Evolutionary conservation across 2,797 vertebrate species (phyloP), one percentile per base, ranked within the genome.

Genomic region (Otolemur crassicaudatus): DNA sequence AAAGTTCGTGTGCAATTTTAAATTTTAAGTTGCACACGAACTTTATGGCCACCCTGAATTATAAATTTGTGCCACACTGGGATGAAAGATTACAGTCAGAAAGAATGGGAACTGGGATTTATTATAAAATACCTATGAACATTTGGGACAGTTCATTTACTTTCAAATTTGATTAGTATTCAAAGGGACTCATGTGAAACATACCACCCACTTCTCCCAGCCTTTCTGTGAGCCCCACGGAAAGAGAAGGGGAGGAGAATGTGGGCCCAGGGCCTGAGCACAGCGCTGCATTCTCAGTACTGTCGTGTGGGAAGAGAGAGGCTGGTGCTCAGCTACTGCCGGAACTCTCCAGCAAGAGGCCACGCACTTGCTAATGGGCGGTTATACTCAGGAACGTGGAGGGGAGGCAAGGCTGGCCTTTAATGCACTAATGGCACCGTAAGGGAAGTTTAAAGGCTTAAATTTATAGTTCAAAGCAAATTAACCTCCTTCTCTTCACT

Each of bases 391-490:
- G 93, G 76, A 58, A 25, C 23, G 1, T 11, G 61, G 93, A 58
- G 10, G 85, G 63, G 19, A 86, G 0, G 73, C 1, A 63, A 77
- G 0, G 23, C 3, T 34, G 31, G 91, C 31, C 27, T 80, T 82
- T 87, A 31, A 12, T 27, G 27, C 87, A 79, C 90, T 65, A 93
- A 76, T 0, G 0, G 72, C 9, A 79, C 20, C 1, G 17, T 9
- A 31, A 87, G 70, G 58, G 86, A 88, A 53, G 2, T 87, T 9
- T 83, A 97, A 80, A 96, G 40, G 23, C 40, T n/a, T 88, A 79
- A 31, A 31, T 86, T 69, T 80, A 90, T 14, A 86, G 53, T 53
- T 89, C 92, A 94, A 97, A 94, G 87, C 91, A 83, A 96, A 94
- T 43, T 49, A n/a, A 82, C 75, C 94, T 80, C 14, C 87, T 93